Evolutionary conservation across 2,797 vertebrate species (phyloP), one percentile per base, ranked within the genome.

Genomic region (Kryptopterus vitreolus): DNA sequence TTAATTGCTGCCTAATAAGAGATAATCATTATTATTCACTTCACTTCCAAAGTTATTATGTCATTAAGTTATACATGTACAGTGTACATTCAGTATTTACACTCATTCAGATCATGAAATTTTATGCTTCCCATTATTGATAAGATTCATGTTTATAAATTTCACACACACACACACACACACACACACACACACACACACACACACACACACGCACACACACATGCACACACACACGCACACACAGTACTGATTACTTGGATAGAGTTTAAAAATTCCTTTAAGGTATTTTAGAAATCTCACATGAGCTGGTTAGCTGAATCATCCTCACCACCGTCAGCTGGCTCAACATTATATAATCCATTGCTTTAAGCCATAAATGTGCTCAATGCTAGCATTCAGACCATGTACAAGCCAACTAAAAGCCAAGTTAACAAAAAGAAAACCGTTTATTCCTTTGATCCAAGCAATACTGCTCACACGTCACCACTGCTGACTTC

Each of bases 291-390:
- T 48, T 53, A 26, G 46, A 78, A 73, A 85, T 78, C 63, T 82
- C 78, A 80, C 6, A 29, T 35, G 53, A 65, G n/a, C 16, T 29
- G 38, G 43, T 24, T n/a, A 69, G 55, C 66, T 71, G 70, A 79
- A 80, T 76, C 55, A 69, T 38, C 78, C 79, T 80, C 81, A 75
- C 33, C 83, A 22, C 24, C 55, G 70, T 79, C 82, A 85, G 82
- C 82, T 83, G 79, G 77, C 43, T 58, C 65, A 68, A 50, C 43
- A 65, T 66, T 2, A 29, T 46, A 55, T 43, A 76, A 53, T 70
- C 46, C 26, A 10, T 53, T 71, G 29, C 18, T 71, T 10, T 61
- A 76, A 81, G 66, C n/a, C 18, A 73, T n/a, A n/a, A 79, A 29
- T n/a, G 15, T 62, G n/a, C 35, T 20, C 43, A 57, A 15, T 72